Evolutionary conservation across 2,888 invertebrate species (phyloP), one percentile per base, ranked within the genome.

Genomic region (Hyposoter didymator): DNA sequence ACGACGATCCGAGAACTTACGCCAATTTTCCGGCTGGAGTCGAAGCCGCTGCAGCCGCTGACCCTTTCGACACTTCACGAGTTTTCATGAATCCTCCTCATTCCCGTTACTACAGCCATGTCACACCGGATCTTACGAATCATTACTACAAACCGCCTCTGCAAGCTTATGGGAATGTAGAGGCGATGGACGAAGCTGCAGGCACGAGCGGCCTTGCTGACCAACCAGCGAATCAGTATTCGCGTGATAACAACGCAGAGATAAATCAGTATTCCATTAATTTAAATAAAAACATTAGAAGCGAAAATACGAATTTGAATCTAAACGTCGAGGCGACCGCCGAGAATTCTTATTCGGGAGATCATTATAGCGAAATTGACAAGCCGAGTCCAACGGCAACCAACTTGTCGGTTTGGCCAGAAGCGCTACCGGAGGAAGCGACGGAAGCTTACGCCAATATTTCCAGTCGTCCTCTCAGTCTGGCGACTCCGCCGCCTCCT

Each of bases 41-140:
- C 4, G 89, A 87, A 17, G n/a, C 76, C 10, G 12, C 76, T 1
- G 73, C 78, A 67, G 72, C 88, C n/a, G 93, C 94, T 10, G 96
- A 97, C 94, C 97, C 97, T 0, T 97, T 97, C 88, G 97, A 97
- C 89, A 97, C 97, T 0, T 96, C 96, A 0, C 89, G 92, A 3
- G 92, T 95, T 1, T 93, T 93, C 47, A 88, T 90, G 78, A 92
- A 93, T 78, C 88, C 91, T 0, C 90, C 93, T 0, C 91, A 91
- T 17, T 93, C 93, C 0, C 90, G 94, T 10, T 94, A 94, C 79
- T 94, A 94, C 86, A 94, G 94, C 49, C 94, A 93, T 70, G 94
- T 94, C 3, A 92, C 94, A 0, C 90, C 93, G 0, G 94, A 94
- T 49, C 67, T 89, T n/a, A 86, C 85, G 22, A 90, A 84, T 76